Evolutionary conservation across 2,113 vertebrate species (phyloP).

Genomic region (Platysteira castanea): DNA sequence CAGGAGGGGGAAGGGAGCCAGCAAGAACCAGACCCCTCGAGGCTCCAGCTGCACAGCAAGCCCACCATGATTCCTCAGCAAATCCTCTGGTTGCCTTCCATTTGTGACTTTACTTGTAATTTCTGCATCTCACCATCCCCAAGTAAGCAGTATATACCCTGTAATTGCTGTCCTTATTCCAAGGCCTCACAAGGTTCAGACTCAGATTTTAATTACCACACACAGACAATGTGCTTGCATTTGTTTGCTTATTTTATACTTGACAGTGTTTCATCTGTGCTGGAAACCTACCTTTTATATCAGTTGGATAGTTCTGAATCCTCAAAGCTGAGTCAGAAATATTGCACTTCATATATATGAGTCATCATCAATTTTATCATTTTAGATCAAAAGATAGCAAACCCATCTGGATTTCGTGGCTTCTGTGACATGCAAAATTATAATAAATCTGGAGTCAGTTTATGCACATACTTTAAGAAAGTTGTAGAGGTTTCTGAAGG

Average conservation of each 20-base stretch:
- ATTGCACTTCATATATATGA: neutral
- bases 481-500: neutral
- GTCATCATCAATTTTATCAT: neutral
- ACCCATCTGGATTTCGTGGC: neutral
- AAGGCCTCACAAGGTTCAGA: neutral
- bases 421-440: neutral
- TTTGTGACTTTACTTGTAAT: neutral
- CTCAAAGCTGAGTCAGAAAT: neutral
- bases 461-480: neutral
- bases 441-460: neutral
- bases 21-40: neutral
- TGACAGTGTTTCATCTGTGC: neutral
- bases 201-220: neutral
- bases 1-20: neutral
- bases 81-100: neutral
- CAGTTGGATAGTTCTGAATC: neutral
- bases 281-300: constrained; percentile 1
- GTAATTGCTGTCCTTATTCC: neutral
- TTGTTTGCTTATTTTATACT: neutral
- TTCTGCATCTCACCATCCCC: neutral
- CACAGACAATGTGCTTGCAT: neutral
- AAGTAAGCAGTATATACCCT: neutral
- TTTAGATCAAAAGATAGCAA: constrained; percentile 27
- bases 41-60: neutral
- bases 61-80: neutral